A percentile compares a stretch with the other conserved stretches of the same genome.
phyloP scores from a whole-genome alignment of 2,113 vertebrate species.

The Sitta europaea region DNA sequence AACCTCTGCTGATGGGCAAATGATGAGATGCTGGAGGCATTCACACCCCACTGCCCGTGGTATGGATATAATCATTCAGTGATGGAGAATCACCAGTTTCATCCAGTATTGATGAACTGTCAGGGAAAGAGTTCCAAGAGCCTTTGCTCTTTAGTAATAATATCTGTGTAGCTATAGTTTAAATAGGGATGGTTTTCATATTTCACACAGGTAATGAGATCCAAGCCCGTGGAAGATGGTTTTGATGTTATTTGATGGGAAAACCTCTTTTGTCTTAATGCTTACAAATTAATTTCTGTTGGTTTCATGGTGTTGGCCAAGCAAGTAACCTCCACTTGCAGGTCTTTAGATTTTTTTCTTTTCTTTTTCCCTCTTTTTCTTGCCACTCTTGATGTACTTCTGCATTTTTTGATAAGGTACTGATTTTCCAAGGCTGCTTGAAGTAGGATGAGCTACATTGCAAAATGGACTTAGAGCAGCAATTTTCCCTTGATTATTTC shows the following conservation, averaged over 20 bases:
- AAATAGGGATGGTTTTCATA: neutral
- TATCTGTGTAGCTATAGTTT: neutral
- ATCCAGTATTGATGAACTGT: conserved; percentile 33
- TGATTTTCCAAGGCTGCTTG: neutral
- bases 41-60: neutral
- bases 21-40: neutral
- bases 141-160: neutral
- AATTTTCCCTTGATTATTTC: neutral
- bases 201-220: neutral
- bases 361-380: neutral
- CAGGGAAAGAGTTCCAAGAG: neutral
- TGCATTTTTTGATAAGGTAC: neutral
- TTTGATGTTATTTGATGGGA: neutral
- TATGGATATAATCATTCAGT: neutral
- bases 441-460: neutral
- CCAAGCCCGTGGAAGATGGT: neutral
- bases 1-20: neutral
- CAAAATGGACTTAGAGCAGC: neutral
- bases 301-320: neutral
- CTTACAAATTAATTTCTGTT: neutral
- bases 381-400: neutral
- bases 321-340: neutral
- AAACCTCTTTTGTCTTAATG: neutral
- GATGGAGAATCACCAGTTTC: neutral
- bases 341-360: neutral